Base-by-base conservation (phyloP, 1,140 invertebrate species). In the honey bee (Apis mellifera) region DNA sequence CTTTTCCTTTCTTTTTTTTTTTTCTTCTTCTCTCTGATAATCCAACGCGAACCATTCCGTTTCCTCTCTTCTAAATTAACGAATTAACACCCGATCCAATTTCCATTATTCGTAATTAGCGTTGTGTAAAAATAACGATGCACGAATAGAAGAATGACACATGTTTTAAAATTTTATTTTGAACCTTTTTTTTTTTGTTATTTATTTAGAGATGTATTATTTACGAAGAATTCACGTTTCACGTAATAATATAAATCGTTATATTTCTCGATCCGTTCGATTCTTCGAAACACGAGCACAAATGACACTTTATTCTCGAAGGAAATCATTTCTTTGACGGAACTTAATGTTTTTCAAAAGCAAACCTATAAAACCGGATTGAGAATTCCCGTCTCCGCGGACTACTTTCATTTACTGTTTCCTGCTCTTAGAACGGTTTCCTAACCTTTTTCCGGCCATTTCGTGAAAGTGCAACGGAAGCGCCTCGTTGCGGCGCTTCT, bases 261-360 rank as follows among this genome's bases (percentile, higher is more conserved):
- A 12, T 11, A n/a, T 15, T n/a, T 26, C 68, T 52, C n/a, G 13
- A 23, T 13, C 1, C 11, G 5, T 8, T 19, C n/a, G 48, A n/a
- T n/a, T 52, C 50, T 70, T 48, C 48, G 15, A 21, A 9, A 4
- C 32, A 21, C 64, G 13, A 70, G 1, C 23, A 8, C 48, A 17
- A 57, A 8, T 32, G 52, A 2, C 52, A 3, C 21, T 52, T 78
- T 60, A 32, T 23, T 62, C 77, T 71, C 77, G 15, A 32, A 78
- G 77, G 66, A 71, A 78, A 78, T 78, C 77, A 71, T 52, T 13
- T n/a, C 55, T 78, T 71, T 71, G 66, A 78, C 77, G 55, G 21
- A 19, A 2, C 13, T 5, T 9, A 15, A 9, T 17, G 23, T 50
- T 59, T 70, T 62, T 62, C 32, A 21, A n/a, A 15, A 1, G 4